Base-by-base conservation (phyloP, 1,140 invertebrate genomes). In the Drosophila persimilis region DNA sequence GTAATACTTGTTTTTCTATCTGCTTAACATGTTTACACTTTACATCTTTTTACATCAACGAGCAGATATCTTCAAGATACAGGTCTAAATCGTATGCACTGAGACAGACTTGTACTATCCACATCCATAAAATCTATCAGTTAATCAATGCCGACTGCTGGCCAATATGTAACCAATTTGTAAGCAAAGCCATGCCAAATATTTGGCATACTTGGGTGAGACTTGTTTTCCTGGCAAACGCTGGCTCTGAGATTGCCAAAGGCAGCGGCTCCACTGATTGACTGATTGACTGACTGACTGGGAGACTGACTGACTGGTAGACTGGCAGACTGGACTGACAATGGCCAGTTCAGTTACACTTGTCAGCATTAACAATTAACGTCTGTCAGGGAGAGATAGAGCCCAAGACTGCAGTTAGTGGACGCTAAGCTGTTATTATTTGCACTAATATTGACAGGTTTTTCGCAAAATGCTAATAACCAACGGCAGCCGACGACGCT, bases 391-490 rank as follows among this genome's bases (percentile, higher is more conserved):
- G 73, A 60, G 57, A 50, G 76, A 62, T 44, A 73, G 63, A 64
- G 63, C 57, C 45, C 45, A 56, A 50, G 52, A 56, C 53, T 54
- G 73, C 55, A 67, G 62, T 79, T 84, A 76, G 80, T 72, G 72
- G 66, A 57, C 58, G 52, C 74, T 77, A 75, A 83, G 83, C 83
- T 88, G 83, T 88, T 83, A 88, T 88, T 88, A 88, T 88, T 88
- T 88, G 83, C 83, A 88, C 83, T 88, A 88, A 88, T 88, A 88
- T 88, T 88, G 83, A 88, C 83, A 88, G 83, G 78, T 86, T 86
- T 79, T 88, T 83, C 62, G 65, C 74, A 88, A 88, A 78, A 88
- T 88, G 83, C 83, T 83, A 86, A 86, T 88, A 85, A 59, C 58
- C 59, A 72, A 54, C 69, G 73, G 48, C 52, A 50, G 41, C 31